phyloP scores from a whole-genome alignment of 2,113 vertebrate species.

The Triplophysa rosa region DNA sequence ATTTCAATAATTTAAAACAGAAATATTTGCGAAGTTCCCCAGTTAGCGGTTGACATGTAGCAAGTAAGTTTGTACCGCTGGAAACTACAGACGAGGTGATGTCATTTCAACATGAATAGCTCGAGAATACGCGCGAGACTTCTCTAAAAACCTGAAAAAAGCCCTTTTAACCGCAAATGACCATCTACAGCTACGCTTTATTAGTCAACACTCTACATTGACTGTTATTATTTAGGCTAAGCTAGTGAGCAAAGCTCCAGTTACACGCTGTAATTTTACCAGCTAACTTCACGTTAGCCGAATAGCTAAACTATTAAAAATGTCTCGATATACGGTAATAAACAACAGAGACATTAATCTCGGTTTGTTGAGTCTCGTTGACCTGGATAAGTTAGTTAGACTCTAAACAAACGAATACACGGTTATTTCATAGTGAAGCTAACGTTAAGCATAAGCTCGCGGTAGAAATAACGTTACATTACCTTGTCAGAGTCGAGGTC shows the following conservation, averaged over 20 bases:
- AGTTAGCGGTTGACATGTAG: background rate
- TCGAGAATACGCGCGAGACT: background rate
- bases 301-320: background rate
- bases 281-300: constrained; percentile 1
- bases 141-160: background rate
- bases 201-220: background rate
- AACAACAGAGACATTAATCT: background rate
- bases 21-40: background rate
- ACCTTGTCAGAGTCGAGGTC: constrained; percentile 98
- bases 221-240: constrained; percentile 9
- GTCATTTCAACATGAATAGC: background rate
- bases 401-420: background rate
- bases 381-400: too few relatives aligned
- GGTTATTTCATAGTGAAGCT: background rate
- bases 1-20: background rate
- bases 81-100: background rate
- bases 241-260: constrained; percentile 2
- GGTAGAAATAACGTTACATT: constrained; percentile 27
- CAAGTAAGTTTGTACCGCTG: background rate
- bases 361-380: too few relatives aligned
- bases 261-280: background rate
- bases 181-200: background rate
- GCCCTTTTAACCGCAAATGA: background rate
- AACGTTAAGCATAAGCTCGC: background rate
- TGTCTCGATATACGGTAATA: background rate